Conservation (phyloP, 2,113 vertebrate species). For the Lepisosteus oculatus region DNA sequence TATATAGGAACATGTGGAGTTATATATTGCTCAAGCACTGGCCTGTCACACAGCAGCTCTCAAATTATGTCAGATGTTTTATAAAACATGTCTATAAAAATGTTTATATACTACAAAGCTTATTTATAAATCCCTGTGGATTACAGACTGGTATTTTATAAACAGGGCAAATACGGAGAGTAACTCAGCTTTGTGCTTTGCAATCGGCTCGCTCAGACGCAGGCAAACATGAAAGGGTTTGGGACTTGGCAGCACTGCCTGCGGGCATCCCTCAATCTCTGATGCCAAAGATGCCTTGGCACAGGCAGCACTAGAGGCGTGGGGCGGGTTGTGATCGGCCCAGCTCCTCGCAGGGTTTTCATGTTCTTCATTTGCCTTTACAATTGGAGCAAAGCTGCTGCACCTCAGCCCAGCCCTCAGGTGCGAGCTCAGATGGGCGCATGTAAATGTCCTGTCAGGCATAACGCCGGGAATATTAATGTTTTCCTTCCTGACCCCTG, state of each 20-base stretch:
- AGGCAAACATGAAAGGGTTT: constrained; percentile 67
- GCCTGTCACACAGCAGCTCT: constrained; percentile 46
- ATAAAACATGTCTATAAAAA: constrained; percentile 65
- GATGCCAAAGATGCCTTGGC: constrained; percentile 75
- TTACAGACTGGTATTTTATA: constrained; percentile 63
- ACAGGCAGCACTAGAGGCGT: constrained; percentile 66
- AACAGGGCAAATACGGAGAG: constrained; percentile 23
- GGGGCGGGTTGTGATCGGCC: constrained; percentile 70
- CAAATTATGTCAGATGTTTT: constrained; percentile 59
- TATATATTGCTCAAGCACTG: constrained; percentile 12
- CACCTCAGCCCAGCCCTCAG: constrained; percentile 71
- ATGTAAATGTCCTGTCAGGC: constrained; percentile 79
- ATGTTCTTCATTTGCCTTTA: constrained; percentile 81
- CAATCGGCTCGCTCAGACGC: constrained; percentile 51
- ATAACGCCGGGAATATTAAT: constrained; percentile 71
- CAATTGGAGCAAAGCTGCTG: constrained; percentile 65
- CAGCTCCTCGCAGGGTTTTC: constrained; percentile 72
- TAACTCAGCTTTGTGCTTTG: constrained; percentile 24
- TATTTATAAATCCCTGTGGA: constrained; percentile 69
- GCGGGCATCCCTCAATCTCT: constrained; percentile 75
- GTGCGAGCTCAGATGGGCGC: constrained; percentile 76
- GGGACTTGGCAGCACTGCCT: constrained; percentile 70
- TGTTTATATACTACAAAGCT: constrained; percentile 69
- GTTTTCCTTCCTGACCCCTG: constrained; percentile 52
- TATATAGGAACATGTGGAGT: not conserved